Evolutionary conservation across 64 coral and sea anemone species (phyloP).

Genomic region (Montipora capricornis): DNA sequence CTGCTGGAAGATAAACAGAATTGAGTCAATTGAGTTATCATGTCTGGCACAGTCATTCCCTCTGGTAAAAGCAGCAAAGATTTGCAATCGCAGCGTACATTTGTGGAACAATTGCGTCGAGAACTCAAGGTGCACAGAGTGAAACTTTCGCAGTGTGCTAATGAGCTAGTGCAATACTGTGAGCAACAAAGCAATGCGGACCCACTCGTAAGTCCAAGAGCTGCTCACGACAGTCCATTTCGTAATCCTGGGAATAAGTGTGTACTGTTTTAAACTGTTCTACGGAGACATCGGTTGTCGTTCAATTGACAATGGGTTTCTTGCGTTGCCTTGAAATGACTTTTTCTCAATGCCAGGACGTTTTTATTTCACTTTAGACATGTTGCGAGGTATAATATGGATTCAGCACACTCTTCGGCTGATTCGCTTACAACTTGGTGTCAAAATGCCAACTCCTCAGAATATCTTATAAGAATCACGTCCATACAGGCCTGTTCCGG

Average conservation of each 20-base stretch:
- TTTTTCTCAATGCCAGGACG: neutral
- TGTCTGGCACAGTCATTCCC: slow-evolving; percentile 20
- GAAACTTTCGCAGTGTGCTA: slow-evolving; percentile 60
- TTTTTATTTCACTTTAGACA: neutral
- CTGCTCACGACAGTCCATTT: slow-evolving; percentile 50
- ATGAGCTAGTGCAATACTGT: slow-evolving; percentile 64
- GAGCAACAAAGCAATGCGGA: slow-evolving; percentile 61
- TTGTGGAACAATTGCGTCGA: slow-evolving; percentile 69
- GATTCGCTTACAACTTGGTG: no score
- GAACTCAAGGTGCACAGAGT: slow-evolving; percentile 50
- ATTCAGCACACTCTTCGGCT: no score
- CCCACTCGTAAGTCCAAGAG: slow-evolving; percentile 46
- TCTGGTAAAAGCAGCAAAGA: slow-evolving; percentile 63
- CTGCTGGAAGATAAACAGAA: neutral
- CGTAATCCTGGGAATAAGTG: slow-evolving; percentile 47
- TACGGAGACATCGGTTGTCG: neutral
- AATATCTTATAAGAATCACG: no score
- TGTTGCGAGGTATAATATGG: no score
- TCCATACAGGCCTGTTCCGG: no score
- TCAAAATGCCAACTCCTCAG: no score
- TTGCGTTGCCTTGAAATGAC: neutral
- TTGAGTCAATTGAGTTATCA: neutral
- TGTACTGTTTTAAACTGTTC: slow-evolving; percentile 30
- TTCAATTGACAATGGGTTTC: neutral
- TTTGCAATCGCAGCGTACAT: slow-evolving; percentile 41